Evolutionary conservation across 2,888 invertebrate genomes (phyloP).

Genomic region (Harmothoe impar): DNA sequence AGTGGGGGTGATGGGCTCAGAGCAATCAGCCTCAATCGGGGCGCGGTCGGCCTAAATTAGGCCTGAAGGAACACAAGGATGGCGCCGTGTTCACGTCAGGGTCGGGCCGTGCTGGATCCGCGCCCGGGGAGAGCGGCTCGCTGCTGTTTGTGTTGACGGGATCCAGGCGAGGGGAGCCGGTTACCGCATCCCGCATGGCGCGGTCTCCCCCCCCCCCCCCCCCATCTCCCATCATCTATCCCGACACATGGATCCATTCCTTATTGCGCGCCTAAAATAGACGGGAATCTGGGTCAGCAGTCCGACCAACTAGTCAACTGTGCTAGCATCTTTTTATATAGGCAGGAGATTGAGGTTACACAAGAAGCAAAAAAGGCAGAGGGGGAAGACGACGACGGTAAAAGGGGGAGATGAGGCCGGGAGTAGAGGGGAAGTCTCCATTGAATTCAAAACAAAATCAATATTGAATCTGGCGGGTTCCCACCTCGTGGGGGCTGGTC

Average conservation of each 20-base stretch:
- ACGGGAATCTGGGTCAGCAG: constrained; percentile 29
- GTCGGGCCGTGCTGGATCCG: background rate
- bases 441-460: constrained; percentile 61
- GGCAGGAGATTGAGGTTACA: background rate
- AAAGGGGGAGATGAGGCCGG: background rate
- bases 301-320: background rate
- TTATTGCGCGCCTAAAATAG: background rate
- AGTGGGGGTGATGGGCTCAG: background rate
- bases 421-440: constrained; percentile 19
- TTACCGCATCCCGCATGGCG: background rate
- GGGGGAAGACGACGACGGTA: background rate
- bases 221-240: background rate
- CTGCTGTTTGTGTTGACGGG: constrained; percentile 19
- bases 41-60: constrained; percentile 46
- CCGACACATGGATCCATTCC: background rate
- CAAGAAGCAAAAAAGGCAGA: background rate
- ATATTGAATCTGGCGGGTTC: constrained; percentile 59
- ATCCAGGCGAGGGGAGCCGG: background rate
- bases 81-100: constrained; percentile 42
- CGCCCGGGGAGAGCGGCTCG: background rate
- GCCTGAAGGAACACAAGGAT: constrained; percentile 45
- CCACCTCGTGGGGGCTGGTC: constrained; percentile 12
- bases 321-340: background rate
- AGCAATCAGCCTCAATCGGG: constrained; percentile 42
- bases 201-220: background rate